phyloP scores from a whole-genome alignment of 1,140 invertebrate genomes.

The Macrobrachium rosenbergii region DNA sequence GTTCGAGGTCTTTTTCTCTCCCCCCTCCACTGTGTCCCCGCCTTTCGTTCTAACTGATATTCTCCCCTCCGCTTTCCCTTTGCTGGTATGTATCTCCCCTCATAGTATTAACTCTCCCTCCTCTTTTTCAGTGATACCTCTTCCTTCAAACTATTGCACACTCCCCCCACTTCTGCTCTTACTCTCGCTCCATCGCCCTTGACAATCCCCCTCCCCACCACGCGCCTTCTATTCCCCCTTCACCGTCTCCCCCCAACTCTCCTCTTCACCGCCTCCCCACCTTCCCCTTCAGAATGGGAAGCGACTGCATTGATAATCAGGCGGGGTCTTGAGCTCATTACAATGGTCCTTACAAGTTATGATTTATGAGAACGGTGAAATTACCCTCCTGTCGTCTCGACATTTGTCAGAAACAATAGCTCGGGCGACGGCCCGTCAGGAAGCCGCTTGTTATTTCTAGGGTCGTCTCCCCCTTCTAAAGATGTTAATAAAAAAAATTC shows the following conservation, averaged over 20 bases:
- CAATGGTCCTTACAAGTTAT: constrained; percentile 43
- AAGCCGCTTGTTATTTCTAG: constrained; percentile 32
- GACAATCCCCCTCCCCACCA: too few species aligned
- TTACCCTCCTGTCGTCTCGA: constrained; percentile 44
- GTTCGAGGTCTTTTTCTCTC: too few species aligned
- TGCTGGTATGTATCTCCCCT: too few species aligned
- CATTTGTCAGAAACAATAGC: constrained; percentile 46
- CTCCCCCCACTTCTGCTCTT: too few species aligned
- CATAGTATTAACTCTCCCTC: too few species aligned
- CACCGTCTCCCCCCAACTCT: background rate
- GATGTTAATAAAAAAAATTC: background rate
- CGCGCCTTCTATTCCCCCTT: background rate
- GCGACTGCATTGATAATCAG: constrained; percentile 40
- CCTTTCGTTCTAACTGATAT: too few species aligned
- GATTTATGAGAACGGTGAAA: constrained; percentile 42
- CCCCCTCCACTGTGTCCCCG: too few species aligned
- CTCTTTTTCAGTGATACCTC: too few species aligned
- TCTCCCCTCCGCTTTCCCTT: too few species aligned
- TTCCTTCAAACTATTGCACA: too few species aligned
- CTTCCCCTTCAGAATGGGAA: constrained; percentile 25
- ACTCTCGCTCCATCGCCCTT: too few species aligned
- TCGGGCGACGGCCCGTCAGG: constrained; percentile 34
- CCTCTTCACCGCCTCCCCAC: too few species aligned
- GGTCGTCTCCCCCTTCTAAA: constrained; percentile 5
- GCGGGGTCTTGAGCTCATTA: constrained; percentile 22